Percentiles rank a stretch among this genome's conserved stretches.
Conservation (phyloP, 1,140 invertebrate species). For the Drosophila paulistorum region DNA sequence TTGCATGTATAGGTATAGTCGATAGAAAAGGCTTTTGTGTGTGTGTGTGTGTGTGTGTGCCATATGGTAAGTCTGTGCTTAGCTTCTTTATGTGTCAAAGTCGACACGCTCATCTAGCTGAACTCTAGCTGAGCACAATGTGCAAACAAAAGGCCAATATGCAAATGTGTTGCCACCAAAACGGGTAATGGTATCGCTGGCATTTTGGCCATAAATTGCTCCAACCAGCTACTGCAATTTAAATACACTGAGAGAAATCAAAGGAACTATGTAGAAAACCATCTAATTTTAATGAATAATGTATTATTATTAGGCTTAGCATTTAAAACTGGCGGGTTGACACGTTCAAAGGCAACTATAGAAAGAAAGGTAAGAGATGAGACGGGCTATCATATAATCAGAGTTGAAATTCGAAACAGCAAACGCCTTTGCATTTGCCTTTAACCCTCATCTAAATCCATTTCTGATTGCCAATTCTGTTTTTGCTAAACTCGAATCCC, state of each 20-base stretch:
- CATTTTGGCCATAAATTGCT: constrained; percentile 59
- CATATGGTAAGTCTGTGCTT: constrained; percentile 1
- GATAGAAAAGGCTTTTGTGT: neutral
- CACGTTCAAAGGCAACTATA: too few species aligned
- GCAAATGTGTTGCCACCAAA: constrained; percentile 62
- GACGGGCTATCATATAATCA: too few species aligned
- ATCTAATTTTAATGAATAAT: too few species aligned
- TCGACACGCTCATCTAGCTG: constrained; percentile 60
- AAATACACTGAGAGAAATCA: constrained; percentile 36
- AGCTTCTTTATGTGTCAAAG: constrained; percentile 71
- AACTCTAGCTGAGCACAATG: neutral
- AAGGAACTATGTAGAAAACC: too few species aligned
- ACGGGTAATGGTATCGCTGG: constrained; percentile 63
- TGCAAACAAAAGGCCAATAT: constrained; percentile 58
- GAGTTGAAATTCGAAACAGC: too few species aligned
- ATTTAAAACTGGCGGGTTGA: too few species aligned
- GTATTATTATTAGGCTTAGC: too few species aligned
- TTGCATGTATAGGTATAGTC: constrained; percentile 23
- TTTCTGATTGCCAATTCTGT: too few species aligned
- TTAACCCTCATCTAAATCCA: too few species aligned
- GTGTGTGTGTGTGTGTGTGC: neutral
- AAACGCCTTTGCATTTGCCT: too few species aligned
- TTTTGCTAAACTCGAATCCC: too few species aligned
- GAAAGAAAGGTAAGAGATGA: too few species aligned
- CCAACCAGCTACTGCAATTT: constrained; percentile 25